Evolutionary conservation across 2,113 vertebrate species (phyloP).

Genomic region (Rana temporaria): DNA sequence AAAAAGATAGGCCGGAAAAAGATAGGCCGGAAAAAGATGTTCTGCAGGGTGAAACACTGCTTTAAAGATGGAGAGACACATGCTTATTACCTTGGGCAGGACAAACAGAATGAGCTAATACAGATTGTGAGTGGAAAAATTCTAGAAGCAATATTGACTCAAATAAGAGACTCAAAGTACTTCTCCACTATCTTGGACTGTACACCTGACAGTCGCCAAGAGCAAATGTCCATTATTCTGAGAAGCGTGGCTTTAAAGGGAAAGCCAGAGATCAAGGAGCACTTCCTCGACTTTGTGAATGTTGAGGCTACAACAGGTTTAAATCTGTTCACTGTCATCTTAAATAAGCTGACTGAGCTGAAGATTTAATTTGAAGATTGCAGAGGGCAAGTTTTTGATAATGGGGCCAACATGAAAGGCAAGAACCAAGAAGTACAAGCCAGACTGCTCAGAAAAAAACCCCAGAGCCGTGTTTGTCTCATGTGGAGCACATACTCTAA

Average conservation of each 20-base stretch:
- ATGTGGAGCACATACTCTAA: not conserved
- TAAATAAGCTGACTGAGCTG: too few relatives aligned
- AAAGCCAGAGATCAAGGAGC: too few relatives aligned
- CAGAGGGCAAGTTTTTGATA: too few relatives aligned
- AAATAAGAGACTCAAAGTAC: not conserved
- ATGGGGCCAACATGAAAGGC: too few relatives aligned
- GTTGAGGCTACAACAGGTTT: not conserved
- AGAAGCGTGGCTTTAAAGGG: not conserved
- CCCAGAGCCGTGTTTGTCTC: not conserved
- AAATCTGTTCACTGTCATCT: not conserved
- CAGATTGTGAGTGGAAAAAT: not conserved
- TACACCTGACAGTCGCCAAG: not conserved
- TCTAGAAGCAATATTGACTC: not conserved
- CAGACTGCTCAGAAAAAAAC: too few relatives aligned
- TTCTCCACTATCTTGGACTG: not conserved
- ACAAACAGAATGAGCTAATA: not conserved
- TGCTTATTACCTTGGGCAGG: not conserved
- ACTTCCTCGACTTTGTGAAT: not conserved
- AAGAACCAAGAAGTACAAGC: too few relatives aligned
- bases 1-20: too few relatives aligned
- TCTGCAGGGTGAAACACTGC: too few relatives aligned
- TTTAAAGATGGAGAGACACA: not conserved
- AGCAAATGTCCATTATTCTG: not conserved
- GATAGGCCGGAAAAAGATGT: too few relatives aligned
- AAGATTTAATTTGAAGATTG: too few relatives aligned